Conservation (phyloP, 2,113 vertebrate genomes). For the Otocyon megalotis region DNA sequence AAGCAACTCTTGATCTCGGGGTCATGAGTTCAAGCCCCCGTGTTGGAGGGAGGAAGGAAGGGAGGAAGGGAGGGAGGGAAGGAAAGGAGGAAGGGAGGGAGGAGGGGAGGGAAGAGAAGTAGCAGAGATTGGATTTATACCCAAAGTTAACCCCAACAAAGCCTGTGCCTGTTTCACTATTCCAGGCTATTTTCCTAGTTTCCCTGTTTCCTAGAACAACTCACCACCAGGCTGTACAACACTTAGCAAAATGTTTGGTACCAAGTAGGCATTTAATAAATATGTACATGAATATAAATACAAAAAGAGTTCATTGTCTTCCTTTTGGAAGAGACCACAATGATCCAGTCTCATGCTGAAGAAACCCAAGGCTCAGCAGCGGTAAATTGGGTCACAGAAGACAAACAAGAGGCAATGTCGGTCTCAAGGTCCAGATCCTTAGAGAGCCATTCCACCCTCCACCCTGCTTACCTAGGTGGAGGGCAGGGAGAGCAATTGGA, state of each 20-base stretch:
- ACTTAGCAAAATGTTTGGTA: not conserved
- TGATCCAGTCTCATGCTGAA: not conserved
- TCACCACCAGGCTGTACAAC: not conserved
- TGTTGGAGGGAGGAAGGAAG: not conserved
- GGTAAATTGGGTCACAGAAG: not conserved
- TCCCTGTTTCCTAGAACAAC: not conserved
- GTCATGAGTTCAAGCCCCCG: not conserved
- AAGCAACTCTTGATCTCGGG: not conserved
- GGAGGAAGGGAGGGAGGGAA: too few relatives aligned
- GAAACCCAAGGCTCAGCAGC: not conserved
- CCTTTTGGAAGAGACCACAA: not conserved
- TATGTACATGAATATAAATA: not conserved
- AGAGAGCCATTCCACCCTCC: not conserved
- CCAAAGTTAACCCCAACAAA: not conserved
- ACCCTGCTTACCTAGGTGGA: not conserved
- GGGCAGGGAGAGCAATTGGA: not conserved
- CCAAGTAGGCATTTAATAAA: not conserved
- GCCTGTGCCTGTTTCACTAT: not conserved
- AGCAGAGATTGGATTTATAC: not conserved
- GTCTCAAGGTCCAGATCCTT: not conserved
- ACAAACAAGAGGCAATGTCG: not conserved
- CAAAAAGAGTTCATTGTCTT: not conserved
- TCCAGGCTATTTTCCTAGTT: not conserved
- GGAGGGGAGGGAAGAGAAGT: not conserved
- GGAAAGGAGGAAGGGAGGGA: not conserved